These are phyloP conservation scores for Leiothrix lutea DNA, from an alignment of 2,113 vertebrate species.

Conservation along the genomic window DNA sequence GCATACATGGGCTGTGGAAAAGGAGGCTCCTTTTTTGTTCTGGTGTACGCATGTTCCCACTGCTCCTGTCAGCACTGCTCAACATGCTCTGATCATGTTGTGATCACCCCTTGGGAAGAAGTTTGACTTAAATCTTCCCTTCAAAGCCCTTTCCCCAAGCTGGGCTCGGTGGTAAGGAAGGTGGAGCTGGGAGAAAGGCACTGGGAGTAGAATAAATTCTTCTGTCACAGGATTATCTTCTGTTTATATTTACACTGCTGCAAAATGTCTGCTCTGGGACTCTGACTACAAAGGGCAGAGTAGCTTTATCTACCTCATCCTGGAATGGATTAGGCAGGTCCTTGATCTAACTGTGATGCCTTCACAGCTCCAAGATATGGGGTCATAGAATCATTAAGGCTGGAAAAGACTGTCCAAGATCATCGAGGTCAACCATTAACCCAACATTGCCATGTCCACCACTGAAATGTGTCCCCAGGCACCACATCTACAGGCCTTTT, in stretches of 20 bases:
- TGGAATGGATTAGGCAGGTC: not conserved
- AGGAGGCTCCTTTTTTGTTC: not conserved
- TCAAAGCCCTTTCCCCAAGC: not conserved
- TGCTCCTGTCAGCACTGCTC: not conserved
- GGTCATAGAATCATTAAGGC: too few species aligned
- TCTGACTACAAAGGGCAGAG: not conserved
- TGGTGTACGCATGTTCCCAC: accelerated
- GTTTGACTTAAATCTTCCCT: not conserved
- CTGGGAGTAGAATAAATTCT: not conserved
- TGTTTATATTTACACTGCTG: not conserved
- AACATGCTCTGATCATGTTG: not conserved
- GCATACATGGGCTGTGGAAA: not conserved
- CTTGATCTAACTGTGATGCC: not conserved
- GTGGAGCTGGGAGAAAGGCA: not conserved
- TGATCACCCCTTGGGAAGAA: not conserved
- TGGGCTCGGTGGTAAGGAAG: not conserved
- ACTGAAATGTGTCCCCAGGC: not conserved
- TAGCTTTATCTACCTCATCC: not conserved
- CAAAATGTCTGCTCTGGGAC: not conserved
- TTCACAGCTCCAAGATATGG: not conserved
- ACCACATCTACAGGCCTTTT: not conserved
- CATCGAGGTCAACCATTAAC: not conserved
- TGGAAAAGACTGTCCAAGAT: not conserved
- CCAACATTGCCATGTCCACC: not conserved
- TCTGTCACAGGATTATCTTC: not conserved